Conservation (phyloP, 2,888 invertebrate genomes). For the Eueremaeus valkanovi region DNA sequence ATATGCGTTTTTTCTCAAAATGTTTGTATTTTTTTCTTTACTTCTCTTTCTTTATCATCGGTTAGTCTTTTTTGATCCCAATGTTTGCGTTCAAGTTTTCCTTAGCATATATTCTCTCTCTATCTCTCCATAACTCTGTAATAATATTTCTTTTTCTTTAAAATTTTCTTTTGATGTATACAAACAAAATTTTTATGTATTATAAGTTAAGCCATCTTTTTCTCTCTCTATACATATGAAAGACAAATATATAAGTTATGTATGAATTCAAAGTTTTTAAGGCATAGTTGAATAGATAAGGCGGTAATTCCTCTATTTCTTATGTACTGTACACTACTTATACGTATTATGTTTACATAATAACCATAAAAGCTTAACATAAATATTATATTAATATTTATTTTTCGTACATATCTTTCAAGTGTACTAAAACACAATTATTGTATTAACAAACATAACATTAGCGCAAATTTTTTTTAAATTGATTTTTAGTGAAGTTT, state of each 20-base stretch:
- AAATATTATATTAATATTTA: conserved; percentile 31
- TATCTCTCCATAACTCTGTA: background rate
- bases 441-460: background rate
- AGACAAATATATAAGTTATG: conserved; percentile 25
- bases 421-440: background rate
- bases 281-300: background rate
- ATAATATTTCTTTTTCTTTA: too few relatives aligned
- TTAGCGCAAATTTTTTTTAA: background rate
- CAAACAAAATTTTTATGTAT: background rate
- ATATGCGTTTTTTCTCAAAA: background rate
- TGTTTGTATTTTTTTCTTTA: background rate
- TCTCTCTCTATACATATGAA: background rate
- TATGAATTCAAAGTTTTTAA: conserved; percentile 14
- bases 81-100: conserved; percentile 6
- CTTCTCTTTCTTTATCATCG: background rate
- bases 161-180: background rate
- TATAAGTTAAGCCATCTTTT: background rate
- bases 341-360: conserved; percentile 18
- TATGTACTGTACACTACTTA: background rate
- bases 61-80: conserved; percentile 19
- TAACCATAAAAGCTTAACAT: conserved; percentile 15
- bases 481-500: background rate
- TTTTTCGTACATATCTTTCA: conserved; percentile 9
- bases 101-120: background rate
- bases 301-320: conserved; percentile 4